phyloP scores from a whole-genome alignment of 1,140 invertebrate genomes.

The Drosophila ogumai region DNA sequence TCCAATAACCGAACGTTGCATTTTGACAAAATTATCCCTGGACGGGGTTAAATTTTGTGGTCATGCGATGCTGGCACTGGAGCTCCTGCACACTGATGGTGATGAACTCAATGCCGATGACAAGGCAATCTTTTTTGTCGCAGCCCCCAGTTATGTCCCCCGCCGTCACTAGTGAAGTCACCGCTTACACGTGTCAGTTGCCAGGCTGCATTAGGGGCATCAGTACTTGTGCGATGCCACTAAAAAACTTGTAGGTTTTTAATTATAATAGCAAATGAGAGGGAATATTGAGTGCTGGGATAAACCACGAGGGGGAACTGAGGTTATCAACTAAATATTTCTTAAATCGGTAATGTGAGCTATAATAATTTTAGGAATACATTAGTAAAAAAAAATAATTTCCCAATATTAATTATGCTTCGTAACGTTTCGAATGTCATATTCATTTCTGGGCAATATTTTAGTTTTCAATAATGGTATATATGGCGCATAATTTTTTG shows the following conservation, averaged over 20 bases:
- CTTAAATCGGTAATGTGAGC: too few species aligned
- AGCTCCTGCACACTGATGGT: constrained; percentile 21
- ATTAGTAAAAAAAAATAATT: too few species aligned
- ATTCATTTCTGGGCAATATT: too few species aligned
- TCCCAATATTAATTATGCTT: too few species aligned
- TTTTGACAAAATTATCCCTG: constrained; percentile 80
- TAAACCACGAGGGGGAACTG: not conserved
- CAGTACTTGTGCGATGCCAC: constrained; percentile 55
- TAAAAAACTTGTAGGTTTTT: constrained; percentile 61
- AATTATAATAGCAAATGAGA: constrained; percentile 57
- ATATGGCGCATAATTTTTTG: too few species aligned
- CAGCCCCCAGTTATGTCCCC: not conserved
- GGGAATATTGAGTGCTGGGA: not conserved
- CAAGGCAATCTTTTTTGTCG: constrained; percentile 39
- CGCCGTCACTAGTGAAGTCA: constrained; percentile 14
- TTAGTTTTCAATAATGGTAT: too few species aligned
- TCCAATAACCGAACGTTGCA: constrained; percentile 65
- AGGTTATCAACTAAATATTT: not conserved
- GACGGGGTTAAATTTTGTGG: constrained; percentile 67
- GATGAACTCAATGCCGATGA: constrained; percentile 41
- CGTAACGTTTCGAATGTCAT: too few species aligned
- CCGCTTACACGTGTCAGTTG: constrained; percentile 67
- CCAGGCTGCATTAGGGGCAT: constrained; percentile 41
- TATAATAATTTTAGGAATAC: too few species aligned
- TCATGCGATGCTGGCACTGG: constrained; percentile 36